Evolutionary conservation across 2,888 invertebrate species (phyloP).

Genomic region (Zaprionus lineosus): DNA sequence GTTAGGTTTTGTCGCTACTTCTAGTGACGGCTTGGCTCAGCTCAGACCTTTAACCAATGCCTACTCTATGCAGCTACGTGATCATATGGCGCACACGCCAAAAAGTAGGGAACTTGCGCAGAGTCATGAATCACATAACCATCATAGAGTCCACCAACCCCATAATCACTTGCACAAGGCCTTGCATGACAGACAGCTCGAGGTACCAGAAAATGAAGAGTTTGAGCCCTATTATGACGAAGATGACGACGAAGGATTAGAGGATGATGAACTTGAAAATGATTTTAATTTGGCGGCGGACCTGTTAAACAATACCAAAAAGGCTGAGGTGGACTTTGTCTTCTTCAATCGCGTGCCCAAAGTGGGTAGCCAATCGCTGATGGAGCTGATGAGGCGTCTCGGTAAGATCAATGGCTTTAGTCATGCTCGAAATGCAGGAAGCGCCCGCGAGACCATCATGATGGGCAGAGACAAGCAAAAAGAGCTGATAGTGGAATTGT

Average conservation of each 20-base stretch:
- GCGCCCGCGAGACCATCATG: constrained; percentile 92
- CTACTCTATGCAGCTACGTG: constrained; percentile 49
- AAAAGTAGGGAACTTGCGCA: constrained; percentile 22
- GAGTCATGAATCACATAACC: constrained; percentile 12
- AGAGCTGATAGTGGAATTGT: constrained; percentile 87
- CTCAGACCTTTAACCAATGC: constrained; percentile 14
- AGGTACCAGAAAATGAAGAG: constrained; percentile 25
- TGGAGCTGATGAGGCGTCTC: constrained; percentile 90
- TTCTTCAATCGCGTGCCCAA: constrained; percentile 96
- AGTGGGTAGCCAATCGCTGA: constrained; percentile 94
- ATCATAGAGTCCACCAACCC: constrained; percentile 29
- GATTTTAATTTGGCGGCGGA: constrained; percentile 58
- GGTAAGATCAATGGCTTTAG: constrained; percentile 80
- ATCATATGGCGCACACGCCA: constrained; percentile 52
- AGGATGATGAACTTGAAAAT: constrained; percentile 28
- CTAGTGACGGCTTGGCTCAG: background rate
- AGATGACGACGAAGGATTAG: constrained; percentile 17
- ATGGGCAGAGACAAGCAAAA: constrained; percentile 89
- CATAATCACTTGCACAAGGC: constrained; percentile 48
- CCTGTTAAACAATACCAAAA: constrained; percentile 78
- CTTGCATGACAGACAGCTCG: constrained; percentile 51
- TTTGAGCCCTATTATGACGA: constrained; percentile 1
- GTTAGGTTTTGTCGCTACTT: constrained; percentile 10
- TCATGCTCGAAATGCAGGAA: constrained; percentile 88
- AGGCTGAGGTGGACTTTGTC: constrained; percentile 86